Base-by-base conservation (phyloP, 2,888 invertebrate species). In the Nymphalis c-album region DNA sequence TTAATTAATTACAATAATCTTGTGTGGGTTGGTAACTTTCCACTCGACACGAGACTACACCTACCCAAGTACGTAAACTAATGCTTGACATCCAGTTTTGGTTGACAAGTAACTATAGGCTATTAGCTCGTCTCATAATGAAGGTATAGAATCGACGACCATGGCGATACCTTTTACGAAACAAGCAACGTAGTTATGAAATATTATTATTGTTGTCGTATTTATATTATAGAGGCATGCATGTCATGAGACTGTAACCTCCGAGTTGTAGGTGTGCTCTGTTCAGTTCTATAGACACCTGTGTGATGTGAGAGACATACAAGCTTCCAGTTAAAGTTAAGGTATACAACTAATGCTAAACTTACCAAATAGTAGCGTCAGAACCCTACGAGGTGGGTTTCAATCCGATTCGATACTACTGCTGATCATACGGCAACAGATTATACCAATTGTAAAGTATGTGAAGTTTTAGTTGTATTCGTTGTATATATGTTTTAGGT, bases 281-380 rank as follows among this genome's bases (percentile, higher is more conserved):
- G 20, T 16, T 26, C 13, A 22, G 40, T 13, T 13, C 13, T 13
- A 40, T 40, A 40, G 40, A 10, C 13, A 40, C 13, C 40, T 13
- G 40, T 40, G 40, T 40, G 4, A 4, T 40, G 40, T 13, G 40
- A 22, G 6, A 22, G 53, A 26, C 26, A 53, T 22, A 16, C 16
- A 26, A 6, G 53, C 6, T 53, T 13, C 40, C 26, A 35, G 26
- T 13, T 46, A 45, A 35, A 60, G 26, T 58, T 40, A 63, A 16
- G 53, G 31, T 47, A 40, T 48, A 45, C 26, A 8, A 61, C 60
- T 64, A 57, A 60, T 60, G 59, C 45, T 45, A 60, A 48, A 70
- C 70, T 70, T 64, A 70, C 70, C 70, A 48, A 70, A 26, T 46
- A 45, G 45, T 51, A 22, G 4, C 7, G 62, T 40, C 20, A 55